phyloP scores from a whole-genome alignment of 2,888 invertebrate genomes.

The Cepaea hortensis region DNA sequence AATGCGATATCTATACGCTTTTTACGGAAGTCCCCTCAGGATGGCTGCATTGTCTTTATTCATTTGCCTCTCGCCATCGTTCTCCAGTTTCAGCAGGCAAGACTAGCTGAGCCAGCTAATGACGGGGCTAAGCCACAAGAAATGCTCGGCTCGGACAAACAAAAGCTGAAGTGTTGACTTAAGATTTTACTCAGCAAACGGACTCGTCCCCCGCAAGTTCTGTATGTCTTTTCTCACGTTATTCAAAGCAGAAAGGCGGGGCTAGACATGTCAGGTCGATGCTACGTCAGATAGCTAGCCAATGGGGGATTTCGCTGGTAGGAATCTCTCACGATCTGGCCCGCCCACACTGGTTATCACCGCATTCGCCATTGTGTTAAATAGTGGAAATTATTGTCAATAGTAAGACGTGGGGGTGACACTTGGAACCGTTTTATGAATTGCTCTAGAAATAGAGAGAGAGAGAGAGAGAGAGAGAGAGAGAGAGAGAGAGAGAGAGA shows the following conservation, averaged over 20 bases:
- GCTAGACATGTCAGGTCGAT: no score
- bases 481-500: constrained; percentile 37
- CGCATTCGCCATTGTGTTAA: no score
- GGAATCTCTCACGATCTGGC: no score
- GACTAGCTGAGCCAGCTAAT: constrained; percentile 10
- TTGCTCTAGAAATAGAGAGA: constrained; percentile 1
- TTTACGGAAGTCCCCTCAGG: no score
- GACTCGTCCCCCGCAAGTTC: neutral
- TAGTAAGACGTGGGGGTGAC: neutral
- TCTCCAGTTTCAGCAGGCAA: neutral
- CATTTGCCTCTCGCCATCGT: neutral
- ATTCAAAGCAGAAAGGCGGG: neutral
- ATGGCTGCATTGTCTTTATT: no score
- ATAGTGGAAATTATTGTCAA: neutral
- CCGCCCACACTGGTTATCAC: no score
- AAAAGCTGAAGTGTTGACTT: constrained; percentile 16
- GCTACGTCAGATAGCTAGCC: neutral
- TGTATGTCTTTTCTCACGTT: neutral
- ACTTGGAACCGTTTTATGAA: neutral
- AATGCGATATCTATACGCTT: no score
- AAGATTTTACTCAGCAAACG: constrained; percentile 11
- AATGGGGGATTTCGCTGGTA: neutral
- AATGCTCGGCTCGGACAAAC: neutral
- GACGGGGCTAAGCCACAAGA: constrained; percentile 18
- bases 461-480: constrained; percentile 26